phyloP scores from a whole-genome alignment of 2,797 vertebrate genomes.

The Coendou prehensilis region DNA sequence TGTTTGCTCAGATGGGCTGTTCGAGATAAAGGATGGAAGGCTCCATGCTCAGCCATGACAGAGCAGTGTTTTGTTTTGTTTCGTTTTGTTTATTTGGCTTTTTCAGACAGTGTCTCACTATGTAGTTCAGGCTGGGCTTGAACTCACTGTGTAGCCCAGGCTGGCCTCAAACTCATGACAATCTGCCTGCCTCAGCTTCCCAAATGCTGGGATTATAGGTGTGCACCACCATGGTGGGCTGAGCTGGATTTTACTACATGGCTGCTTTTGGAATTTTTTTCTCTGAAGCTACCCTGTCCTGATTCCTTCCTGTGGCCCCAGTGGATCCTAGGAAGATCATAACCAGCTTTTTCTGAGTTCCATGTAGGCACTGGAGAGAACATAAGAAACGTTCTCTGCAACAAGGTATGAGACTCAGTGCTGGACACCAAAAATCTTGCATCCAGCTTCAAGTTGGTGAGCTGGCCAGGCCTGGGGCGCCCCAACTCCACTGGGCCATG shows the following conservation, averaged over 20 bases:
- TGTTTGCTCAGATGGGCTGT: neutral
- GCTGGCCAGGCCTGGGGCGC: neutral
- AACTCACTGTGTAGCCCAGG: neutral
- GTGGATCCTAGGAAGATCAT: neutral
- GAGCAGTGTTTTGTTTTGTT: neutral
- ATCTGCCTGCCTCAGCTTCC: neutral
- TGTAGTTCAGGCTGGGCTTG: neutral
- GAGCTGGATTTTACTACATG: neutral
- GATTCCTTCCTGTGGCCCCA: neutral
- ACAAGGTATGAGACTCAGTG: neutral
- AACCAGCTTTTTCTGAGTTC: neutral
- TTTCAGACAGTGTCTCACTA: neutral
- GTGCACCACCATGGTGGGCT: neutral
- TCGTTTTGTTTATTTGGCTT: neutral
- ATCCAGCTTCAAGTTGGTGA: neutral
- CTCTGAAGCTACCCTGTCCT: neutral
- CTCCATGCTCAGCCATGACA: no score
- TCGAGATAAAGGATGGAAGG: neutral
- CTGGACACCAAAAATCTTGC: neutral
- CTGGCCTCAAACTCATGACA: neutral
- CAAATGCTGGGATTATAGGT: neutral
- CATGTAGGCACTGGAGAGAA: neutral
- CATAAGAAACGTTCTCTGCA: neutral
- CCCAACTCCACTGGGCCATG: fast-evolving
- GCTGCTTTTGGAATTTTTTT: neutral